phyloP scores from a whole-genome alignment of 2,888 invertebrate genomes.

The Baronia brevicornis region DNA sequence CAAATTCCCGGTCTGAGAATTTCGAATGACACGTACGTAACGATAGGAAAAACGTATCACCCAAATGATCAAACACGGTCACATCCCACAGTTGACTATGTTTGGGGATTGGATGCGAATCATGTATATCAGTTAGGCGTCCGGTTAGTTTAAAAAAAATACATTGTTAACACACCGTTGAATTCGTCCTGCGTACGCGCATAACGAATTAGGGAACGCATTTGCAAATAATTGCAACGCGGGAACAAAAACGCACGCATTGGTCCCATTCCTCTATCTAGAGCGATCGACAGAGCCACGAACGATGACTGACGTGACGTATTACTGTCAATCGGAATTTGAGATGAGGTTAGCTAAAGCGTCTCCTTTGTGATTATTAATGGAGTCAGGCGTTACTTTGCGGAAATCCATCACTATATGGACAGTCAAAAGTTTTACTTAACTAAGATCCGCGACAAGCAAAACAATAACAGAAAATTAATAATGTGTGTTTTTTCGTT shows the following conservation, averaged over 20 bases:
- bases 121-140: slow-evolving; percentile 11
- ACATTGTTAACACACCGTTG: slow-evolving; percentile 5
- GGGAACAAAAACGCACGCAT: slow-evolving; percentile 7
- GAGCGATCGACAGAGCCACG: slow-evolving; percentile 6
- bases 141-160: slow-evolving; percentile 7
- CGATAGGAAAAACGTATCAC: slow-evolving; percentile 3
- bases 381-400: too few relatives aligned
- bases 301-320: slow-evolving; percentile 4
- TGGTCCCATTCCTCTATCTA: slow-evolving; percentile 7
- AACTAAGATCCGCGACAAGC: too few relatives aligned
- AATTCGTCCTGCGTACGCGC: slow-evolving; percentile 11
- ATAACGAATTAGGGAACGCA: slow-evolving; percentile 9
- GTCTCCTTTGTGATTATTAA: too few relatives aligned
- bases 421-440: too few relatives aligned
- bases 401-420: too few relatives aligned
- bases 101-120: slow-evolving; percentile 2
- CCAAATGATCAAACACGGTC: slow-evolving; percentile 5
- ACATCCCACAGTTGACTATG: background rate
- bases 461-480: too few relatives aligned
- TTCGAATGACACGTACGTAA: background rate
- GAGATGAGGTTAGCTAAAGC: slow-evolving; percentile 3
- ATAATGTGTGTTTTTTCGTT: too few relatives aligned
- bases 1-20: too few relatives aligned
- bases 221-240: slow-evolving; percentile 13
- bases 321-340: slow-evolving; percentile 10